phyloP scores from a whole-genome alignment of 2,888 invertebrate genomes.

The Andrena fulva region DNA sequence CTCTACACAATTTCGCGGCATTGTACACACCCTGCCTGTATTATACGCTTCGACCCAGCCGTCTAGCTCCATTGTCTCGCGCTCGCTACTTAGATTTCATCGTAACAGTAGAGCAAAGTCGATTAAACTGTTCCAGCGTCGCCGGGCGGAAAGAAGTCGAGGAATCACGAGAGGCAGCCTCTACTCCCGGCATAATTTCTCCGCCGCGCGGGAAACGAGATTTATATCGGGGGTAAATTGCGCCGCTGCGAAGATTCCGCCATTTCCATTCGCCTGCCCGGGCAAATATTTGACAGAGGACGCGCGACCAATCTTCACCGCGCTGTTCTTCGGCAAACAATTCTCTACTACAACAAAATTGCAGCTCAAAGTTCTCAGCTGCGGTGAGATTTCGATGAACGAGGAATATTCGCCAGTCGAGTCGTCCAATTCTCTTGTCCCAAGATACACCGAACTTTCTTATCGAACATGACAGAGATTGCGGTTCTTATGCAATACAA shows the following conservation, averaged over 20 bases:
- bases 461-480: too few species aligned
- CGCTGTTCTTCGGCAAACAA: slow-evolving; percentile 5
- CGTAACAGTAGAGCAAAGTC: not conserved
- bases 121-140: slow-evolving; percentile 2
- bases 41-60: not conserved
- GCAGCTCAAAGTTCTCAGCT: not conserved
- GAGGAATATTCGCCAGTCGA: too few species aligned
- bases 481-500: too few species aligned
- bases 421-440: too few species aligned
- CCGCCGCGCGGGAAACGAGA: not conserved
- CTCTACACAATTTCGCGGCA: slow-evolving; percentile 4
- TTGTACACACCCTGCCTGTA: slow-evolving; percentile 1
- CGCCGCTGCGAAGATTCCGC: not conserved
- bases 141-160: not conserved
- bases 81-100: slow-evolving; percentile 1
- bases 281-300: slow-evolving; percentile 21
- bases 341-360: not conserved
- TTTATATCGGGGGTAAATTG: not conserved
- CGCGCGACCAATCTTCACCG: not conserved
- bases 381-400: not conserved
- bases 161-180: not conserved
- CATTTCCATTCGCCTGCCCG: not conserved
- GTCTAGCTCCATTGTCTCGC: not conserved
- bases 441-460: too few species aligned
- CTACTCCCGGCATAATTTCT: not conserved